Evolutionary conservation across 2,888 invertebrate genomes (phyloP).

Genomic region (Laspeyria flexula): DNA sequence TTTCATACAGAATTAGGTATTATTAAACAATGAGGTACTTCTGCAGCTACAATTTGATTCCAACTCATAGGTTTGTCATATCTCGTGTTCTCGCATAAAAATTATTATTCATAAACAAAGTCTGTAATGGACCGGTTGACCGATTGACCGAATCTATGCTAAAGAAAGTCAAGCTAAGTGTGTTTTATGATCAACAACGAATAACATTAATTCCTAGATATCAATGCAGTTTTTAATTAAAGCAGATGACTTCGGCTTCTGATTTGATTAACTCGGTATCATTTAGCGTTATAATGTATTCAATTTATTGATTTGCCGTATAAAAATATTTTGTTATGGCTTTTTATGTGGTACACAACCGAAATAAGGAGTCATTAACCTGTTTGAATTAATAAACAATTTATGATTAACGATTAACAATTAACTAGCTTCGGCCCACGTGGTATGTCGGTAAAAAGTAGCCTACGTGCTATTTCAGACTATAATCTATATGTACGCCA

Average conservation of each 20-base stretch:
- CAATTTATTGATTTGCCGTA: background rate
- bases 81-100: conserved; percentile 24
- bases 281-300: background rate
- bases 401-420: no score
- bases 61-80: background rate
- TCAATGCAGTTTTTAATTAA: conserved; percentile 5
- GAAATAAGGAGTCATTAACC: no score
- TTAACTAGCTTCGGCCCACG: no score
- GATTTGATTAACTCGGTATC: background rate
- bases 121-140: conserved; percentile 37
- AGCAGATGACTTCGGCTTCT: background rate
- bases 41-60: background rate
- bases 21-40: background rate
- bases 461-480: no score
- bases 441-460: no score
- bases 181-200: conserved; percentile 24
- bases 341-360: no score
- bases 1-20: no score
- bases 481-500: no score
- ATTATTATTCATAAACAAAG: conserved; percentile 26
- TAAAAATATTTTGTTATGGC: background rate
- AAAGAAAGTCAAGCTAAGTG: conserved; percentile 40
- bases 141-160: conserved; percentile 40
- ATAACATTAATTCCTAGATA: conserved; percentile 24
- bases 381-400: no score